phyloP scores from a whole-genome alignment of 2,797 vertebrate genomes.

The Arctocebus calabarensis region DNA sequence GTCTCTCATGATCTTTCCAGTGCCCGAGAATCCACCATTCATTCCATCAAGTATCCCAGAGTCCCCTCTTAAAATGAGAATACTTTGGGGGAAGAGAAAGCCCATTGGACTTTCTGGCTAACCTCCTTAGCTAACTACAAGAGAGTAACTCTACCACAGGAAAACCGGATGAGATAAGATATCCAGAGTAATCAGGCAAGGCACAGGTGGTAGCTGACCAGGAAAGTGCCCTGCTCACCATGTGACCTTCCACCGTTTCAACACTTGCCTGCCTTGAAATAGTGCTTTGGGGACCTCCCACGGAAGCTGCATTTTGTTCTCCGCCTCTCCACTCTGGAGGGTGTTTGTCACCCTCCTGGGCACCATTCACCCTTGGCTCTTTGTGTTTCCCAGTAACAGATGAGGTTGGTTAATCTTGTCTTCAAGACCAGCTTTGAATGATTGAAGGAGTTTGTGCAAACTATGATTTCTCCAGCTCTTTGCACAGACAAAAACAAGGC shows the following conservation, averaged over 20 bases:
- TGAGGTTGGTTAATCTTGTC: conserved; percentile 66
- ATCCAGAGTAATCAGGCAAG: background rate
- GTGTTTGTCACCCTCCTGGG: conserved; percentile 65
- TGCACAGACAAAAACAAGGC: conserved; percentile 61
- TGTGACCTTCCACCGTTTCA: background rate
- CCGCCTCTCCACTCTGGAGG: background rate
- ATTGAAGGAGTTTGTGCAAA: conserved; percentile 57
- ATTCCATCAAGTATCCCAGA: background rate
- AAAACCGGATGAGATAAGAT: background rate
- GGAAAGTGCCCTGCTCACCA: too few species aligned
- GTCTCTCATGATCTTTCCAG: background rate
- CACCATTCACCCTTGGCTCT: background rate
- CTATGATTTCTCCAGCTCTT: conserved; percentile 60
- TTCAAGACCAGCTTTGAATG: conserved; percentile 67
- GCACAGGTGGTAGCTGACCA: background rate
- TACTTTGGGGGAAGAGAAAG: background rate
- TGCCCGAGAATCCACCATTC: background rate
- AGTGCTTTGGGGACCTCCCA: background rate
- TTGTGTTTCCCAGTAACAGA: background rate
- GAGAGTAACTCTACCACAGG: too few species aligned
- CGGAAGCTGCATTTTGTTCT: background rate
- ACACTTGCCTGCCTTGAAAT: background rate
- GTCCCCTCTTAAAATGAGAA: background rate
- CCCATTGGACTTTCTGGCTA: background rate
- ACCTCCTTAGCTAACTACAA: background rate